These are phyloP conservation scores for Nothobranchius furzeri DNA, from an alignment of 2,113 vertebrate species.

Conservation along the genomic window DNA sequence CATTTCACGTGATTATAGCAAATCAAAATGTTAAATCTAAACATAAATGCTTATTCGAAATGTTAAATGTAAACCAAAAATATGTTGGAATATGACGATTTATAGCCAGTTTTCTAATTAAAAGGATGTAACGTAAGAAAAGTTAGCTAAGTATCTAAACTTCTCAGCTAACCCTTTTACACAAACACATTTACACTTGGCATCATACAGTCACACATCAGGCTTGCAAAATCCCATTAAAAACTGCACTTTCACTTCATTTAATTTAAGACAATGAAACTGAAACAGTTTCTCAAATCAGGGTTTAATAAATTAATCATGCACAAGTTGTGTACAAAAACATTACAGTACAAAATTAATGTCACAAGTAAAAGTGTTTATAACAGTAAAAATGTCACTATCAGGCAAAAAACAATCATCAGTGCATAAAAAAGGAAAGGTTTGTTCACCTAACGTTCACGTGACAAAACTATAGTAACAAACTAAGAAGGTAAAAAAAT, in stretches of 20 bases:
- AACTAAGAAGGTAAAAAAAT: slow-evolving; percentile 71
- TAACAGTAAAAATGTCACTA: slow-evolving; percentile 80
- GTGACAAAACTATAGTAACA: slow-evolving; percentile 45
- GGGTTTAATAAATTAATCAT: slow-evolving; percentile 99
- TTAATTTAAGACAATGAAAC: slow-evolving; percentile 17
- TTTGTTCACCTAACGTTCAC: slow-evolving; percentile 51
- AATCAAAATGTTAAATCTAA: too few relatives aligned
- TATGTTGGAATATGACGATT: too few relatives aligned
- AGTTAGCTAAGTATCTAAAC: too few relatives aligned
- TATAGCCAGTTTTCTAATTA: too few relatives aligned
- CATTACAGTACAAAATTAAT: slow-evolving; percentile 83
- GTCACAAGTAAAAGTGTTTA: slow-evolving; percentile 80
- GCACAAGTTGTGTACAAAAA: slow-evolving; percentile 90
- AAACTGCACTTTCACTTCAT: neutral
- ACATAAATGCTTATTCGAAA: too few relatives aligned
- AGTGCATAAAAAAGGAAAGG: slow-evolving; percentile 75
- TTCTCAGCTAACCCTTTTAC: too few relatives aligned
- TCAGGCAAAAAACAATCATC: slow-evolving; percentile 77
- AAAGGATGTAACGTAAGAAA: too few relatives aligned
- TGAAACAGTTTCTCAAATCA: slow-evolving; percentile 80
- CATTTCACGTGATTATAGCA: too few relatives aligned
- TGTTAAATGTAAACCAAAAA: too few relatives aligned
- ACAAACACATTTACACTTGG: too few relatives aligned
- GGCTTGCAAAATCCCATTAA: too few relatives aligned
- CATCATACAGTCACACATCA: too few relatives aligned